Evolutionary conservation across 1,140 invertebrate species (phyloP).

Genomic region (Trypoxylus dichotomus): DNA sequence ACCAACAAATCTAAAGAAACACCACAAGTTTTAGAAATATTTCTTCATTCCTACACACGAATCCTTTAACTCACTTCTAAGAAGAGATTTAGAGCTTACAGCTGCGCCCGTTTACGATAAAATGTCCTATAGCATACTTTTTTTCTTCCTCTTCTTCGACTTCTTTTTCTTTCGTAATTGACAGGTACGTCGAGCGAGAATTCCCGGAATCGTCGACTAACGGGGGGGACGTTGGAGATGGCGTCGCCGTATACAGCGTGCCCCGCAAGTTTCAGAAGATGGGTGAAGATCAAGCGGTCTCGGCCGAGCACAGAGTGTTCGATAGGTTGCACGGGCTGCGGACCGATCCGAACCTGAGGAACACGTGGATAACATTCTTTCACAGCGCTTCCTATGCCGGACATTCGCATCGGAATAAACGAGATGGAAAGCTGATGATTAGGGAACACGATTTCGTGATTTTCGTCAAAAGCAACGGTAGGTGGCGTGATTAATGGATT

Average conservation of each 20-base stretch:
- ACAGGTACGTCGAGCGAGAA: conserved; percentile 48
- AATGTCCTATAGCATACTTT: not conserved
- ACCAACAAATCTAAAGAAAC: no score
- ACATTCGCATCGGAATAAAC: conserved; percentile 47
- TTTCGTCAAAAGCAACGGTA: conserved; percentile 49
- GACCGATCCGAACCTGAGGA: not conserved
- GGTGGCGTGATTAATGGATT: not conserved
- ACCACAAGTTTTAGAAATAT: no score
- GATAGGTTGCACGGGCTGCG: conserved; percentile 39
- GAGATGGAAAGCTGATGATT: conserved; percentile 50
- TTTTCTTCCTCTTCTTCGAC: not conserved
- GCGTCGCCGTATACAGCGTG: conserved; percentile 43
- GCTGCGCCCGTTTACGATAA: no score
- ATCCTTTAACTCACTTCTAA: no score
- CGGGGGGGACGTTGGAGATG: not conserved
- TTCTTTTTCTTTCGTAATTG: not conserved
- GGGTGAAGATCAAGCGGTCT: conserved; percentile 47
- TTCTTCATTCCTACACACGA: no score
- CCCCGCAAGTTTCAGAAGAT: conserved; percentile 44
- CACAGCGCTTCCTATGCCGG: conserved; percentile 50
- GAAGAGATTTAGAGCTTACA: no score
- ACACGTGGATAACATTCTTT: conserved; percentile 50
- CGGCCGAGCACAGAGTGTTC: conserved; percentile 48
- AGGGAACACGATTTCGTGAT: conserved; percentile 52
- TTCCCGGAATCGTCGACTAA: conserved; percentile 40